A percentile compares a stretch with the other conserved stretches of the same genome.
Conservation (phyloP, 2,888 invertebrate genomes). For the Scelioninae gen. 1 region DNA sequence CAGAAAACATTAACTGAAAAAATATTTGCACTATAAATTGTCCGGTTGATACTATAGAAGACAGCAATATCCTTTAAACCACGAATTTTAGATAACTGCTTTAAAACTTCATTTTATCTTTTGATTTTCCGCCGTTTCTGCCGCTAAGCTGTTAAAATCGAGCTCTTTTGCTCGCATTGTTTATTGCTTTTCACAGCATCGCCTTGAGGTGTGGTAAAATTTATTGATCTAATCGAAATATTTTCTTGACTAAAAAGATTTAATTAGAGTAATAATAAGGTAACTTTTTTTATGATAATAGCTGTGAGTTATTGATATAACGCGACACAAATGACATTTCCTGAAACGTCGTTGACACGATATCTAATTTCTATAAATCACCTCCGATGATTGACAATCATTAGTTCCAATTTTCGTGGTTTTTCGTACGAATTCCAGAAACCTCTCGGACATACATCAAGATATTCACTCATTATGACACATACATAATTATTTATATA, state of each 20-base stretch:
- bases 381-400: conserved; percentile 6
- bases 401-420: conserved; percentile 10
- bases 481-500: conserved; percentile 4
- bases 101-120: conserved; percentile 1
- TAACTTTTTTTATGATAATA: conserved; percentile 5
- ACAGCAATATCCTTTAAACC: not conserved
- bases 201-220: conserved; percentile 15
- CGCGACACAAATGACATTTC: conserved; percentile 17
- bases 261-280: conserved; percentile 7
- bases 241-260: too few species aligned
- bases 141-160: conserved; percentile 5
- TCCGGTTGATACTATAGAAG: too few species aligned
- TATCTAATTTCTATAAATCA: conserved; percentile 11
- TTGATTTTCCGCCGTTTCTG: not conserved
- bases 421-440: conserved; percentile 7
- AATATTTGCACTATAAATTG: too few species aligned
- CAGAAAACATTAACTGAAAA: too few species aligned
- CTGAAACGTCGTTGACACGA: conserved; percentile 23
- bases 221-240: conserved; percentile 15
- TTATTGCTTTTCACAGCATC: conserved; percentile 6
- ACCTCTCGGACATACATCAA: not conserved
- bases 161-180: conserved; percentile 8
- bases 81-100: not conserved
- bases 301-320: conserved; percentile 21
- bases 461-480: conserved; percentile 1